phyloP scores from a whole-genome alignment of 2,888 invertebrate genomes.

The Dicycla oo region DNA sequence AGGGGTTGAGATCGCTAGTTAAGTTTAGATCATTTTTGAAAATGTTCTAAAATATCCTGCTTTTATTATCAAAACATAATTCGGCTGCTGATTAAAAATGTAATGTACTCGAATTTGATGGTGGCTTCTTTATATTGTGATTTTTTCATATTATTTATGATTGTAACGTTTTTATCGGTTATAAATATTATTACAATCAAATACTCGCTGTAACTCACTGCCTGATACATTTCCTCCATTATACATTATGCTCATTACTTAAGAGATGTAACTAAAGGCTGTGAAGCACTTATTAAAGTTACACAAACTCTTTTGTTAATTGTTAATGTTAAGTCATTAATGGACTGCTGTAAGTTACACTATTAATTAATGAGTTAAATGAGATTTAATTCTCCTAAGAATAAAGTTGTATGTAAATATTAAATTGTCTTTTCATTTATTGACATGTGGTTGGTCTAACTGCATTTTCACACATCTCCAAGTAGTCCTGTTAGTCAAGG shows the following conservation, averaged over 20 bases:
- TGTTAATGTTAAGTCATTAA: conserved; percentile 52
- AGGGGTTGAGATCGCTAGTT: conserved; percentile 7
- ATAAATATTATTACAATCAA: conserved; percentile 23
- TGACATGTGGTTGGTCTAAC: not conserved
- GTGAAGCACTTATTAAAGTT: conserved; percentile 65
- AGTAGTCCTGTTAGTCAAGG: not conserved
- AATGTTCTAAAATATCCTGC: not conserved
- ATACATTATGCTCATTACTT: conserved; percentile 25
- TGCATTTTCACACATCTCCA: not conserved
- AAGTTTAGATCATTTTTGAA: not conserved
- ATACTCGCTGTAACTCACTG: conserved; percentile 47
- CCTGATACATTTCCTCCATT: conserved; percentile 32
- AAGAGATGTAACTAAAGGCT: conserved; percentile 61
- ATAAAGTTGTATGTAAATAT: conserved; percentile 62
- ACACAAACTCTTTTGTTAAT: conserved; percentile 60
- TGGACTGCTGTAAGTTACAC: conserved; percentile 43
- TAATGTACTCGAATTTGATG: conserved; percentile 4
- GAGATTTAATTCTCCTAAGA: conserved; percentile 53
- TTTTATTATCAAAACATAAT: conserved; percentile 26
- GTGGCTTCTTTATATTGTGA: conserved; percentile 17
- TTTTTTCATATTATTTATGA: conserved; percentile 15
- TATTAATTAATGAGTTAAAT: conserved; percentile 50
- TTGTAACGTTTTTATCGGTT: conserved; percentile 12
- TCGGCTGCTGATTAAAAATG: conserved; percentile 16
- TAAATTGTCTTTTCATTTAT: conserved; percentile 40